Percentiles rank a stretch among this genome's conserved stretches.
Conservation (phyloP, 2,888 invertebrate genomes). For the Harpalus rubripes region DNA sequence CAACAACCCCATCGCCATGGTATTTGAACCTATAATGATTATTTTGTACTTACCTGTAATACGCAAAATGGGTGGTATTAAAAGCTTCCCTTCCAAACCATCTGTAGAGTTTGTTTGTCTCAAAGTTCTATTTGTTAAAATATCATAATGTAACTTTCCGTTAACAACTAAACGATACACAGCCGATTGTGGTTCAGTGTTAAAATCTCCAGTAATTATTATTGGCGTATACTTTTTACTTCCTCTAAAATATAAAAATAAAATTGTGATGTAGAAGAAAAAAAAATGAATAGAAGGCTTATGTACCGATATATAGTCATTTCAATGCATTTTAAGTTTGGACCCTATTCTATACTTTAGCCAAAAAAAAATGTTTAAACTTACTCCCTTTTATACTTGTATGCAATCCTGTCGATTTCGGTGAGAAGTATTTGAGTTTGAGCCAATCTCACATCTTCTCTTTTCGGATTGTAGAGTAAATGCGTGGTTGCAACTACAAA, state of each 20-base stretch:
- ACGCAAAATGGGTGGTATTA: slow-evolving; percentile 75
- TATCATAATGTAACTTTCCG: slow-evolving; percentile 80
- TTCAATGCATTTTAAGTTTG: no score
- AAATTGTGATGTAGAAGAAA: no score
- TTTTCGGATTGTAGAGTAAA: slow-evolving; percentile 92
- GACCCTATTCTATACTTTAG: no score
- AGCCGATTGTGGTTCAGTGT: slow-evolving; percentile 87
- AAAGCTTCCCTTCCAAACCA: slow-evolving; percentile 69
- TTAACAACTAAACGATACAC: slow-evolving; percentile 85
- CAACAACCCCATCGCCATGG: no score
- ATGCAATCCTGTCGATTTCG: slow-evolving; percentile 90
- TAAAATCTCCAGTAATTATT: slow-evolving; percentile 96
- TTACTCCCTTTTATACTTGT: slow-evolving; percentile 71
- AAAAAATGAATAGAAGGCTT: no score
- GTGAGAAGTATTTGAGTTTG: slow-evolving; percentile 91
- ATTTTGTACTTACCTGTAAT: slow-evolving; percentile 76
- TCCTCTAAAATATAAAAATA: no score
- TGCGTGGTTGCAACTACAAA: slow-evolving; percentile 96
- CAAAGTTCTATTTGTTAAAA: slow-evolving; percentile 73
- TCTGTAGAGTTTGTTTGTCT: slow-evolving; percentile 64
- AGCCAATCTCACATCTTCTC: slow-evolving; percentile 93
- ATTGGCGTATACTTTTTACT: slow-evolving; percentile 83
- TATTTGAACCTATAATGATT: no score
- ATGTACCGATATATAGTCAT: no score
- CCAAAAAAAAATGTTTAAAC: no score